Conservation (phyloP, 1,140 invertebrate species). For the Ectropis grisescens region DNA sequence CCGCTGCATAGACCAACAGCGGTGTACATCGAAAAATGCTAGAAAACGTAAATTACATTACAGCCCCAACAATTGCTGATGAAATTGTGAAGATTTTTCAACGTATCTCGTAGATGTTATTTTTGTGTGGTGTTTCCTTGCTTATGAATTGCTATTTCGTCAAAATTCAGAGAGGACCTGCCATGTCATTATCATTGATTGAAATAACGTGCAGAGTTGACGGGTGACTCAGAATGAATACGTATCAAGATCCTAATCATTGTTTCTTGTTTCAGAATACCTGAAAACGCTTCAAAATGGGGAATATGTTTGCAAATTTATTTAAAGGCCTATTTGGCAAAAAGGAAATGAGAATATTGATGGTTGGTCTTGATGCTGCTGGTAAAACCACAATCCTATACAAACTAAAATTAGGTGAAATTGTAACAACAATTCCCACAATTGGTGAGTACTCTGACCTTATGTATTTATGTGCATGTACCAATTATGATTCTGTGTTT, state of each 20-base stretch:
- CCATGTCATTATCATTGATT: conserved; percentile 70
- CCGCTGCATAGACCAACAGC: conserved; percentile 42
- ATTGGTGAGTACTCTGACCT: conserved; percentile 83
- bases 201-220: conserved; percentile 48
- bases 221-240: conserved; percentile 57
- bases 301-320: conserved; percentile 89
- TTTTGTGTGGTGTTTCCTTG: too few species aligned
- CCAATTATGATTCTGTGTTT: not conserved
- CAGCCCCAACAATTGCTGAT: too few species aligned
- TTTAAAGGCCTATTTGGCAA: conserved; percentile 98
- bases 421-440: conserved; percentile 99
- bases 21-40: conserved; percentile 22
- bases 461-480: not conserved
- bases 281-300: conserved; percentile 76
- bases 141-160: too few species aligned
- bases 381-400: conserved; percentile 99
- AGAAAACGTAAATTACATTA: too few species aligned
- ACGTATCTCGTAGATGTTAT: too few species aligned
- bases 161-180: conserved; percentile 32
- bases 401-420: conserved; percentile 99
- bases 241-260: conserved; percentile 26
- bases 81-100: too few species aligned
- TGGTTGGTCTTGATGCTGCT: conserved; percentile 98
- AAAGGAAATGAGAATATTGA: conserved; percentile 98
- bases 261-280: conserved; percentile 64